phyloP scores from a whole-genome alignment of 1,140 invertebrate genomes.

The Araneus ventricosus region DNA sequence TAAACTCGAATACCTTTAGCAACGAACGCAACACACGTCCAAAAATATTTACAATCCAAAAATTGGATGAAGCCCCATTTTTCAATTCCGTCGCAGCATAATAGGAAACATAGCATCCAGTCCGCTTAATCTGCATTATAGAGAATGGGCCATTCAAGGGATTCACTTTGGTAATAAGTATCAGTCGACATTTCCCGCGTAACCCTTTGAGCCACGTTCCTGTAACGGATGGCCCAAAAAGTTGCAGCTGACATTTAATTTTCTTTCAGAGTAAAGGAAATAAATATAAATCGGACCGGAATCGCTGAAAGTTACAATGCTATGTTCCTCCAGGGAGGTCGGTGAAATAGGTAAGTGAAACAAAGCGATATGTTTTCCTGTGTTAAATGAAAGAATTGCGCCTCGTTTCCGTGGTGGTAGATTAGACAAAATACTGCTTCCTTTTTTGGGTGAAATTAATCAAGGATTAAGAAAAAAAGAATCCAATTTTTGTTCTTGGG shows the following conservation, averaged over 20 bases:
- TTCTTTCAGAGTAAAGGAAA: slow-evolving; percentile 46
- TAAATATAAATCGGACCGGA: slow-evolving; percentile 67
- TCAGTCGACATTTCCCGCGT: not conserved
- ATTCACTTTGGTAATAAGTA: slow-evolving; percentile 41
- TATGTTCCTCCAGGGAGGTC: slow-evolving; percentile 10
- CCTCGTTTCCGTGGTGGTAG: too few species aligned
- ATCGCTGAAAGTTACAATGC: slow-evolving; percentile 52
- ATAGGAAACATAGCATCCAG: not conserved
- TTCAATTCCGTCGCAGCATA: not conserved
- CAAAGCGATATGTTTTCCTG: slow-evolving; percentile 16
- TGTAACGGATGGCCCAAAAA: slow-evolving; percentile 45
- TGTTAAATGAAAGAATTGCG: not conserved
- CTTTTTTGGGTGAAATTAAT: too few species aligned
- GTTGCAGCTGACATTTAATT: slow-evolving; percentile 64
- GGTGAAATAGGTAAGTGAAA: slow-evolving; percentile 17
- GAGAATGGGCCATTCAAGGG: not conserved
- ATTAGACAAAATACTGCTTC: too few species aligned
- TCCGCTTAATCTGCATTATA: slow-evolving; percentile 1
- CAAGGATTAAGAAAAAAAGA: too few species aligned
- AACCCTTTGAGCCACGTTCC: not conserved
- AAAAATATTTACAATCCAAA: slow-evolving; percentile 2
- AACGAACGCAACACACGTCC: not conserved
- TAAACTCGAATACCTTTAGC: not conserved
- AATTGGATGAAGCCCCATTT: not conserved
- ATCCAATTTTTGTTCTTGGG: too few species aligned